Base-by-base conservation (phyloP, 2,113 vertebrate species). In the Centropristis striata region DNA sequence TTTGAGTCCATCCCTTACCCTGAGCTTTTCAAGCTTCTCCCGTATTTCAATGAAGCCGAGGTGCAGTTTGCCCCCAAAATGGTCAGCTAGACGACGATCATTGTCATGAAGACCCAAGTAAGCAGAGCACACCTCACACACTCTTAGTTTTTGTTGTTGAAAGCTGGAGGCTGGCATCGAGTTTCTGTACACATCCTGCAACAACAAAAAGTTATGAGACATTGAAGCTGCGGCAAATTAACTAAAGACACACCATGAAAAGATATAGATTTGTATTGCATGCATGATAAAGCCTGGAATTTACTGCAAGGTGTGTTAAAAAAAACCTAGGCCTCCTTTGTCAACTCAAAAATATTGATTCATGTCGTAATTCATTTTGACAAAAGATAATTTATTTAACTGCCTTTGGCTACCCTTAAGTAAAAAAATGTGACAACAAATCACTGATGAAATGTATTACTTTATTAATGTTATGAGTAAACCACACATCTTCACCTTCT, bases 131-230 rank as follows among this genome's bases (percentile, higher is more conserved):
- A 99, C 98, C 91, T 99, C 98, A 90, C 98, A 99, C 55, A 99
- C 98, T 1, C 98, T 91, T 42, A 99, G 95, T 87, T 99, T 99
- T 93, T 99, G 98, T 90, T 99, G 98, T 41, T 99, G 98, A 88
- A 99, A 99, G 93, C 98, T 99, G 80, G 98, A 99, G 41, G 98
- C 98, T 47, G 98, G 98, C 98, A 99, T 99, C 1, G 98, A 99
- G 94, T 99, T 99, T 80, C 98, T 96, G 93, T 99, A 99, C 15
- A 99, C 94, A 88, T 99, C 98, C 98, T 99, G 90, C 28, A 83
- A 75, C 9, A 67, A 76, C 66, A 84, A 64, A 42, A 41, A 1
- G 5, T 49, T 51, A 41, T 3, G 6, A 47, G 12, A 2, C 41
- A 21, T 28, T 15, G 23, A 4, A 46, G 58, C 8, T 8, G 10